Evolutionary conservation across 2,797 vertebrate species (phyloP).

Genomic region (Trachops cirrhosus): DNA sequence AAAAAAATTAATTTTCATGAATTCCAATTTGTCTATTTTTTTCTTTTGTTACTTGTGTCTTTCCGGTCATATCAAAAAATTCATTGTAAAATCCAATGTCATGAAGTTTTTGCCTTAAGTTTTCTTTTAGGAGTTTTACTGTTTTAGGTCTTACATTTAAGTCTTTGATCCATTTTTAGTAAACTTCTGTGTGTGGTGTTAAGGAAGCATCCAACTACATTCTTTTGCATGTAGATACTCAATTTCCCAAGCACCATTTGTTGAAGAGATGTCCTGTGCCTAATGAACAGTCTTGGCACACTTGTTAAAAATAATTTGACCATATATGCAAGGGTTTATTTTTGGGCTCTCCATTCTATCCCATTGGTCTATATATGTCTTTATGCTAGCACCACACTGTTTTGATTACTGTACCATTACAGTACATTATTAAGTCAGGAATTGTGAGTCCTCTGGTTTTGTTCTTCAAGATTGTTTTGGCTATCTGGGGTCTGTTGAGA

Average conservation of each 20-base stretch:
- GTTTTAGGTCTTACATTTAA: background rate
- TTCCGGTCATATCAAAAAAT: background rate
- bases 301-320: constrained; percentile 5
- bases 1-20: background rate
- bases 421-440: background rate
- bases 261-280: background rate
- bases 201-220: background rate
- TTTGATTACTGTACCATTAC: background rate
- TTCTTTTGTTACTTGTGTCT: background rate
- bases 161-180: background rate
- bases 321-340: background rate
- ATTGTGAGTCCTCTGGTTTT: background rate
- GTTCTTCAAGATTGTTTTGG: background rate
- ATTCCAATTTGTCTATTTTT: background rate
- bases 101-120: background rate
- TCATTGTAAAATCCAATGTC: background rate
- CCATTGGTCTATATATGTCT: background rate
- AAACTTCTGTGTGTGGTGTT: background rate
- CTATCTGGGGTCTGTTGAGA: background rate
- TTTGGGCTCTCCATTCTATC: background rate
- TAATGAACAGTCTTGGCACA: background rate
- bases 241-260: background rate
- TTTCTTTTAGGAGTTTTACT: background rate
- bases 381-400: background rate
- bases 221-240: background rate